Percentiles rank a stretch among this genome's conserved stretches.
These are phyloP conservation scores for Hafferia zeledoni DNA, from an alignment of 2,797 vertebrate genomes.

Conservation along the genomic window DNA sequence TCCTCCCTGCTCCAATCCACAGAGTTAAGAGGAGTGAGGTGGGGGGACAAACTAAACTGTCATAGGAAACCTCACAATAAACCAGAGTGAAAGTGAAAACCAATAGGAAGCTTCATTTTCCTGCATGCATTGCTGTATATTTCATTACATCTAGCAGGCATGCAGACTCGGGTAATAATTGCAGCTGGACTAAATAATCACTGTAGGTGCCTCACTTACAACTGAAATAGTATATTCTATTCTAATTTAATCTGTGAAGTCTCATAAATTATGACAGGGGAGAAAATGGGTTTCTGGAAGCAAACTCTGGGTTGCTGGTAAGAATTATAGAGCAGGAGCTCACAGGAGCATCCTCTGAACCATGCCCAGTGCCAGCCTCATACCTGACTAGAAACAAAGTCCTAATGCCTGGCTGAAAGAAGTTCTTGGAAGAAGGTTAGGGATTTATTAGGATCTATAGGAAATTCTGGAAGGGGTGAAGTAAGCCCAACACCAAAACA, in stretches of 20 bases:
- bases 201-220: not conserved
- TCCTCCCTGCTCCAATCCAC: not conserved
- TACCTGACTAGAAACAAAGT: not conserved
- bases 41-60: not conserved
- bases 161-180: not conserved
- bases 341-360: not conserved
- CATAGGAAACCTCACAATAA: not conserved
- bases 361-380: not conserved
- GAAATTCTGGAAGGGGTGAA: not conserved
- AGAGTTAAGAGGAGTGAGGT: not conserved
- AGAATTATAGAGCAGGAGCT: not conserved
- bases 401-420: not conserved
- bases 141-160: not conserved
- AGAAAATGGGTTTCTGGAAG: not conserved
- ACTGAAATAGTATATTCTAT: not conserved
- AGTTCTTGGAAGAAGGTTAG: not conserved
- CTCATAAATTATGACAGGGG: not conserved
- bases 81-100: not conserved
- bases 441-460: not conserved
- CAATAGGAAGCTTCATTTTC: not conserved
- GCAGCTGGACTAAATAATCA: not conserved
- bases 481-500: not conserved
- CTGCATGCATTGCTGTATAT: not conserved
- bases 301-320: not conserved
- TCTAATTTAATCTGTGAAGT: not conserved